Conservation (phyloP, 2,888 invertebrate species). For the Thereva unica region DNA sequence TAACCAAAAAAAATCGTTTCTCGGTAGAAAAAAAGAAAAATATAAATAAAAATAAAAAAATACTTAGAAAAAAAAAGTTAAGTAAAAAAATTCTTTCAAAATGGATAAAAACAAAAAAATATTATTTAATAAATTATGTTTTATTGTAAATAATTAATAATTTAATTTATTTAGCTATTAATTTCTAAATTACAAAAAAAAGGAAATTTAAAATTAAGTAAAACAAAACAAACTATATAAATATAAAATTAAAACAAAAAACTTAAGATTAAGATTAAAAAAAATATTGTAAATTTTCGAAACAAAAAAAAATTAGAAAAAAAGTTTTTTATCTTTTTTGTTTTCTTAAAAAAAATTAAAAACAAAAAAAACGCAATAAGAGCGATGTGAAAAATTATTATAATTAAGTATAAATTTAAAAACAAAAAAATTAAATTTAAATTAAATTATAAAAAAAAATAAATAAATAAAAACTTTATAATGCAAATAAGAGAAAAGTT, state of each 20-base stretch:
- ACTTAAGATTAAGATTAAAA: constrained; percentile 9
- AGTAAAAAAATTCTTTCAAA: constrained; percentile 7
- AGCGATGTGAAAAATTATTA: constrained; percentile 26
- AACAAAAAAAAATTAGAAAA: constrained; percentile 13
- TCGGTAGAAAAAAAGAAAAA: too few relatives aligned
- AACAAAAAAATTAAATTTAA: too few relatives aligned
- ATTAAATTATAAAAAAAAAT: constrained; percentile 12
- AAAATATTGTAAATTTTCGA: constrained; percentile 18
- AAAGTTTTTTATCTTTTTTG: constrained; percentile 23
- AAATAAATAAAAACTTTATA: constrained; percentile 18
- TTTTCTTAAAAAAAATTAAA: constrained; percentile 23
- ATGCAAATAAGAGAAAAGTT: constrained; percentile 26
- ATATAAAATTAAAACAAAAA: constrained; percentile 14
- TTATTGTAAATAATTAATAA: constrained; percentile 17
- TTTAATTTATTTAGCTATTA: background rate
- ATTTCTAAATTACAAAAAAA: too few relatives aligned
- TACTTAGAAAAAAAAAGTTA: constrained; percentile 16
- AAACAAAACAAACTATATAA: constrained; percentile 19
- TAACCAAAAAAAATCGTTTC: too few relatives aligned
- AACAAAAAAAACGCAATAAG: constrained; percentile 27
- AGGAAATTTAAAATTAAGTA: background rate
- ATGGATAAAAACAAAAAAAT: constrained; percentile 1
- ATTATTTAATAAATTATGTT: constrained; percentile 16
- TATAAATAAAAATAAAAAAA: background rate
- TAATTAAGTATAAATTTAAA: background rate